Evolutionary conservation across 1,140 invertebrate species (phyloP), one percentile per base, ranked within the genome.

Genomic region (Caligus rogercresseyi): DNA sequence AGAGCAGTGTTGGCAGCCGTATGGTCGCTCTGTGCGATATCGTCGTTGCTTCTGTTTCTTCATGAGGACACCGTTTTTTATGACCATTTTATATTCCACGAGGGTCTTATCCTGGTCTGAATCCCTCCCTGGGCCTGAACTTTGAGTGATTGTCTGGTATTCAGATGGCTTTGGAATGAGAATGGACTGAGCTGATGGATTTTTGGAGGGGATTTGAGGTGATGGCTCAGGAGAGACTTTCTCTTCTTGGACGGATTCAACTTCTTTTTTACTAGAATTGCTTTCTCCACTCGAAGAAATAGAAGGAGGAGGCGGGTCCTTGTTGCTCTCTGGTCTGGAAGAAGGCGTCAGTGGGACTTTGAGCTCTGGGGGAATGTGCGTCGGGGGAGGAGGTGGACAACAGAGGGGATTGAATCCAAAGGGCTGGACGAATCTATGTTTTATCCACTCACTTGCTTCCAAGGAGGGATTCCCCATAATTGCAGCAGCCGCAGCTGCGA

Each of bases 21-120:
- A 92, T 0, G 88, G 88, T 21, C 88, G 77, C 71, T 91, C 88
- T n/a, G 89, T 92, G 56, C 89, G 78, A 69, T 91, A 92, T 53
- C 88, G 78, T 26, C 87, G 74, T 71, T 91, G 89, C 69, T 92
- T 92, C 65, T 89, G 87, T 68, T 90, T 90, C 0, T 85, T 86
- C 80, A 89, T 64, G 15, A 43, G 56, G 55, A 24, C 60, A 58
- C 23, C 54, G 54, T 65, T 66, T n/a, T 14, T 57, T 31, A 83
- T 1, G 83, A 82, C 67, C 66, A 63, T 20, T 24, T 65, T 65
- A 25, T 56, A 65, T 23, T 43, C 31, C 31, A 43, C 31, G n/a
- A 56, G n/a, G 2, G 43, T 14, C 25, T 61, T 11, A 15, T 61
- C 13, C 43, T 16, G 57, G 20, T 63, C 61, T 7, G 43, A 2